Conservation (phyloP, 2,888 invertebrate species). For the Nematopogon swammerdamellus region DNA sequence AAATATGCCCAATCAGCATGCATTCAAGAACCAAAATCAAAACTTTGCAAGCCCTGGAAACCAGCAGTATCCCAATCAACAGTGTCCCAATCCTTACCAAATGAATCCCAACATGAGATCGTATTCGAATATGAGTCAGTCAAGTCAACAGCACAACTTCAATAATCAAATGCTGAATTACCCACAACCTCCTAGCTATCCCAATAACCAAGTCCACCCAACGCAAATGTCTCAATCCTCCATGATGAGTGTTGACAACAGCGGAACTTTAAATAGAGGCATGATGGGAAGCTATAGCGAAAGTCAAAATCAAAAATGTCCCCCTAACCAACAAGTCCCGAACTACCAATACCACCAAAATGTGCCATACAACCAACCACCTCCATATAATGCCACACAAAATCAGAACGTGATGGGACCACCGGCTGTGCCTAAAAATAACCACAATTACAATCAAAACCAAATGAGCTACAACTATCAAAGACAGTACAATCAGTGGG, state of each 20-base stretch:
- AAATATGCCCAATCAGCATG: constrained; percentile 28
- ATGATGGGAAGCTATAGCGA: constrained; percentile 39
- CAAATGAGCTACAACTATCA: constrained; percentile 39
- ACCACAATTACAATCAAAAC: constrained; percentile 46
- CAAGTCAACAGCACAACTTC: constrained; percentile 29
- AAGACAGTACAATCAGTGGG: constrained; percentile 44
- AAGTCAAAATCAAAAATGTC: constrained; percentile 24
- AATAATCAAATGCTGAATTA: constrained; percentile 37
- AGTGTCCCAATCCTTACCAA: constrained; percentile 26
- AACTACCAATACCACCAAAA: constrained; percentile 29
- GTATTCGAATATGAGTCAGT: constrained; percentile 39
- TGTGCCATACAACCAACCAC: constrained; percentile 39
- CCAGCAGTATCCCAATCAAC: constrained; percentile 13
- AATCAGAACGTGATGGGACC: constrained; percentile 45
- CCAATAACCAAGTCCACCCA: constrained; percentile 33
- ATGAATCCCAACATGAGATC: constrained; percentile 36
- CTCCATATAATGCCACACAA: constrained; percentile 41
- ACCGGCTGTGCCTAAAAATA: constrained; percentile 40
- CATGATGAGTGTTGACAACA: constrained; percentile 47
- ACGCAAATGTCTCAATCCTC: constrained; percentile 47
- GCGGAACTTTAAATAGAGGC: constrained; percentile 38
- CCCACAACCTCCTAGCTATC: constrained; percentile 29
- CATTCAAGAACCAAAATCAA: constrained; percentile 26
- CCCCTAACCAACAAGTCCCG: constrained; percentile 22
- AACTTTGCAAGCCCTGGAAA: constrained; percentile 26